Conservation (phyloP, 37 sponge, comb jelly and placozoan species). For the Sycon ciliatum region DNA sequence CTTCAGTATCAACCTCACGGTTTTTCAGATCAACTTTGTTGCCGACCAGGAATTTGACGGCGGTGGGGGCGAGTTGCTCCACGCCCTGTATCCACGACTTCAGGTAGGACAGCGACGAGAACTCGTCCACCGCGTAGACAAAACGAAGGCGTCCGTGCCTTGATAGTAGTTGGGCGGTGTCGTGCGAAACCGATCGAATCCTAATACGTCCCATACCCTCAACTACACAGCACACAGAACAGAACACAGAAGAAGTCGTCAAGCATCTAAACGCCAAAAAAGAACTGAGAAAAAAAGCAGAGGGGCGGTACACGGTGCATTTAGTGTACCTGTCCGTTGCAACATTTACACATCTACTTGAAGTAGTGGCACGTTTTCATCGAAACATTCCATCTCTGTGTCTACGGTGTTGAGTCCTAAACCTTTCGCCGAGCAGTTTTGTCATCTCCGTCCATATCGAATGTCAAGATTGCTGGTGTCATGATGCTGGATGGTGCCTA, state of each 20-base stretch:
- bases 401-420: too few relatives aligned
- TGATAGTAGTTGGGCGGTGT: constrained; percentile 62
- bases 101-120: constrained; percentile 64
- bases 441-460: too few relatives aligned
- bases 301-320: too few relatives aligned
- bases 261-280: constrained; percentile 15
- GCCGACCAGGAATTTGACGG: constrained; percentile 64
- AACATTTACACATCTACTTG: too few relatives aligned
- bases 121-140: constrained; percentile 54
- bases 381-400: too few relatives aligned
- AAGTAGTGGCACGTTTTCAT: too few relatives aligned
- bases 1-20: constrained; percentile 57
- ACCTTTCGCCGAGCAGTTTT: too few relatives aligned
- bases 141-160: constrained; percentile 50
- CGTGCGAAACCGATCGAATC: constrained; percentile 63
- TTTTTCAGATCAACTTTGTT: constrained; percentile 67
- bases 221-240: constrained; percentile 18
- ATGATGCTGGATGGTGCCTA: too few relatives aligned
- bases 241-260: not conserved
- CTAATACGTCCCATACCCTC: constrained; percentile 54
- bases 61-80: constrained; percentile 69
- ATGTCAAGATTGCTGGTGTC: too few relatives aligned
- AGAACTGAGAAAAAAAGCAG: not conserved
- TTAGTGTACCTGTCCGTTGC: too few relatives aligned
- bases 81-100: constrained; percentile 74